phyloP scores from a whole-genome alignment of 1,140 invertebrate genomes.

The Linepithema humile region DNA sequence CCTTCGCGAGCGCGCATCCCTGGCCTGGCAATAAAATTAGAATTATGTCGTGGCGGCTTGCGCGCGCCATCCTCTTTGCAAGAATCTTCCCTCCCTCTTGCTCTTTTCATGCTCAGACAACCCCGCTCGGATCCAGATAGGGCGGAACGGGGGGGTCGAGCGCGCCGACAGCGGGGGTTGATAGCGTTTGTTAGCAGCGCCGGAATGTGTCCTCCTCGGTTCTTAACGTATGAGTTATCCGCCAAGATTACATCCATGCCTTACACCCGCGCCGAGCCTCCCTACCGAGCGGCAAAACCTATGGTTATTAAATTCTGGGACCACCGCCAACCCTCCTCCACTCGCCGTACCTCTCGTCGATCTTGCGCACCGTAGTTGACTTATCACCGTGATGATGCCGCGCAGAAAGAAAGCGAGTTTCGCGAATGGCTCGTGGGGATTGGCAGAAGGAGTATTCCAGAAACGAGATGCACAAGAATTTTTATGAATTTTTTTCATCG shows the following conservation, averaged over 20 bases:
- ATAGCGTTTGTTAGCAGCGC: slow-evolving; percentile 80
- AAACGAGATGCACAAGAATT: slow-evolving; percentile 51
- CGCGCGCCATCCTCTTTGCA: neutral
- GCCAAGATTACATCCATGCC: slow-evolving; percentile 83
- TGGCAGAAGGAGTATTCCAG: neutral
- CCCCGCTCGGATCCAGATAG: slow-evolving; percentile 30
- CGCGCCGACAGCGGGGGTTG: slow-evolving; percentile 37
- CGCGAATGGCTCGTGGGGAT: slow-evolving; percentile 22
- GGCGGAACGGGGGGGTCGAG: slow-evolving; percentile 8
- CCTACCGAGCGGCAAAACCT: slow-evolving; percentile 65
- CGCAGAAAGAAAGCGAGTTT: slow-evolving; percentile 53
- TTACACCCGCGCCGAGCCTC: slow-evolving; percentile 64
- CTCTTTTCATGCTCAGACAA: slow-evolving; percentile 26
- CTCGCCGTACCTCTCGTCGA: slow-evolving; percentile 39
- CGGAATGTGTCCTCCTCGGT: slow-evolving; percentile 81
- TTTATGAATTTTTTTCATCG: slow-evolving; percentile 58
- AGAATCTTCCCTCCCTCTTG: neutral
- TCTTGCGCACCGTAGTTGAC: slow-evolving; percentile 71
- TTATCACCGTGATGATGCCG: slow-evolving; percentile 67
- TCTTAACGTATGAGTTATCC: slow-evolving; percentile 82
- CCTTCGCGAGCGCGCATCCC: slow-evolving; percentile 68
- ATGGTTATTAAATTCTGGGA: slow-evolving; percentile 84
- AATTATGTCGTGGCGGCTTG: slow-evolving; percentile 78
- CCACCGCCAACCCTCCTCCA: slow-evolving; percentile 58
- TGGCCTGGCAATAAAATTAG: slow-evolving; percentile 83